A percentile compares a stretch with the other conserved stretches of the same genome.
Conservation (phyloP, 2,113 vertebrate genomes). For the Mesembrinibis cayennensis region DNA sequence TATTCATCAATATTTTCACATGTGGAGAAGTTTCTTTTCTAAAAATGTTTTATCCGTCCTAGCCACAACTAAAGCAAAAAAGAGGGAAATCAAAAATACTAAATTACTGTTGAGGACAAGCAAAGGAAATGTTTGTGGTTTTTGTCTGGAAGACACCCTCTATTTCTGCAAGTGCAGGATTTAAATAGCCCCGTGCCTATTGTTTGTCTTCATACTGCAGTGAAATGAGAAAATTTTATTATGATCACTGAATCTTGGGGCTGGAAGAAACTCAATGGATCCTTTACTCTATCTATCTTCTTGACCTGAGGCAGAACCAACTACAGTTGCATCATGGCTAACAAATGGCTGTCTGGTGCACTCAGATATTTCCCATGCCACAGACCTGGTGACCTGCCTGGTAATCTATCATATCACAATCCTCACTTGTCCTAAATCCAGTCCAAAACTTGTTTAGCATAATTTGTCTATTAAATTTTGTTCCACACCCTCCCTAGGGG, state of each 20-base stretch:
- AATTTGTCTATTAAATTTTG: not conserved
- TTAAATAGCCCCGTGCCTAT: not conserved
- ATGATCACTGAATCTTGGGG: not conserved
- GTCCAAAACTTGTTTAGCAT: not conserved
- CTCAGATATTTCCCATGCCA: not conserved
- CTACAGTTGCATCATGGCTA: not conserved
- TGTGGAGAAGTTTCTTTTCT: not conserved
- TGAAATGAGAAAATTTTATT: not conserved
- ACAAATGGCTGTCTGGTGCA: not conserved
- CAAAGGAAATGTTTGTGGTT: not conserved
- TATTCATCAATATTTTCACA: not conserved
- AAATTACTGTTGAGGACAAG: conserved; percentile 22
- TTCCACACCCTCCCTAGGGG: not conserved
- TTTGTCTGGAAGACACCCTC: not conserved
- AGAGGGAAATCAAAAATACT: not conserved
- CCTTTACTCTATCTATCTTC: not conserved
- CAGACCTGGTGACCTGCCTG: not conserved
- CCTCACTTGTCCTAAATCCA: not conserved
- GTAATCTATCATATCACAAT: not conserved
- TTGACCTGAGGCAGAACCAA: not conserved
- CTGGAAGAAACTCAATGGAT: not conserved
- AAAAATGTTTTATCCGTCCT: not conserved
- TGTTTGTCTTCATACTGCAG: conserved; percentile 15
- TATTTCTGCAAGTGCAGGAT: conserved; percentile 22
- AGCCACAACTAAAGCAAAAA: conserved; percentile 17